These are phyloP conservation scores for Cisticola juncidis DNA, from an alignment of 2,113 vertebrate species.

Conservation along the genomic window DNA sequence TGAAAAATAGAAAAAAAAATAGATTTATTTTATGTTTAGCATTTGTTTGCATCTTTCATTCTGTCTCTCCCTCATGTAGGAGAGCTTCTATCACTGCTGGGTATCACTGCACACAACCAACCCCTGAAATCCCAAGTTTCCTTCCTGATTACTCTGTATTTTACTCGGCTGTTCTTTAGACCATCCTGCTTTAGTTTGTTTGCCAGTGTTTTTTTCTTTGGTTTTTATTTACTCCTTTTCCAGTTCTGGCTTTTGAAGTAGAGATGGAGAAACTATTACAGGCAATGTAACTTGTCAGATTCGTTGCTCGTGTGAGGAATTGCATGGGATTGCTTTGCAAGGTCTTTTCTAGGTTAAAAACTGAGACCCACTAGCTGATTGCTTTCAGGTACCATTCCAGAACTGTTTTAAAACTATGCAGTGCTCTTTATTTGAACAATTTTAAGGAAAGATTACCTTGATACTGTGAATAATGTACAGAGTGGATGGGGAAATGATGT, in stretches of 20 bases:
- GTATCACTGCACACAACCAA: not conserved
- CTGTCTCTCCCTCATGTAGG: not conserved
- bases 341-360: conserved; percentile 16
- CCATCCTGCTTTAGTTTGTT: not conserved
- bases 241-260: not conserved
- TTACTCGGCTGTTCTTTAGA: not conserved
- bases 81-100: not conserved
- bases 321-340: not conserved
- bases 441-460: not conserved
- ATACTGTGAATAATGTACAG: not conserved
- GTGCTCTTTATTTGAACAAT: not conserved
- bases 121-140: not conserved
- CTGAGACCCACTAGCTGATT: not conserved
- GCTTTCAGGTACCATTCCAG: not conserved
- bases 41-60: not conserved
- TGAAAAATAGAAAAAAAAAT: not conserved
- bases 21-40: not conserved
- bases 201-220: not conserved
- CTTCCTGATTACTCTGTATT: not conserved
- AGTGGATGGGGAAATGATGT: not conserved
- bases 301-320: not conserved
- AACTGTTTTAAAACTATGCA: not conserved
- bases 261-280: not conserved
- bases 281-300: not conserved
- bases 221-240: not conserved